phyloP scores from a whole-genome alignment of 2,888 invertebrate genomes.

The Philaethria dido region DNA sequence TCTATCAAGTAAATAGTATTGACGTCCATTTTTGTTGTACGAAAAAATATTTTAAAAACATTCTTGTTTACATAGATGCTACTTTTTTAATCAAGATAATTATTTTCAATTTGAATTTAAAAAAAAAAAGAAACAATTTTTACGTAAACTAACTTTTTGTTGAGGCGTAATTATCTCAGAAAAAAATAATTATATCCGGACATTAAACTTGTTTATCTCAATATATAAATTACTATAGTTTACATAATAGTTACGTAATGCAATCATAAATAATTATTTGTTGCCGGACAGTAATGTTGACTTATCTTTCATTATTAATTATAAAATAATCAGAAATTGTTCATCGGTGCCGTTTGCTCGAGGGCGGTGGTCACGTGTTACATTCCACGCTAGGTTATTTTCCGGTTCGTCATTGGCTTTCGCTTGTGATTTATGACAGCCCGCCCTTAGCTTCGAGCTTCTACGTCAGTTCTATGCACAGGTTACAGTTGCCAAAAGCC shows the following conservation, averaged over 20 bases:
- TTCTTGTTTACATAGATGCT: too few relatives aligned
- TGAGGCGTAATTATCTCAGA: too few relatives aligned
- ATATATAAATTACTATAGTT: neutral
- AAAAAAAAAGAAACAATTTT: too few relatives aligned
- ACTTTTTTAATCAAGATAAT: neutral
- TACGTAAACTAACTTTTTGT: too few relatives aligned
- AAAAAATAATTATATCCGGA: conserved; percentile 2
- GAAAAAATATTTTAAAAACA: too few relatives aligned
- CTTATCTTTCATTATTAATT: neutral
- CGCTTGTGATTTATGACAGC: conserved; percentile 42
- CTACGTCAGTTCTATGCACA: conserved; percentile 40
- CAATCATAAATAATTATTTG: neutral
- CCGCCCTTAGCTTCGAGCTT: conserved; percentile 44
- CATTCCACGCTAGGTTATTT: conserved; percentile 57
- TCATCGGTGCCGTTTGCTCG: conserved; percentile 41
- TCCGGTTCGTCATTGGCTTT: conserved; percentile 51
- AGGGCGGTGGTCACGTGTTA: conserved; percentile 53
- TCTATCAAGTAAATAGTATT: too few relatives aligned
- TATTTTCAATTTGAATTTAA: neutral
- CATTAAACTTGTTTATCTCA: conserved; percentile 4
- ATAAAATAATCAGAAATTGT: conserved; percentile 32
- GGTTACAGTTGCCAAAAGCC: conserved; percentile 31
- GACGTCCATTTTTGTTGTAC: too few relatives aligned
- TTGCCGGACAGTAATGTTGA: conserved; percentile 7
- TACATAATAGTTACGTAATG: neutral